phyloP scores from a whole-genome alignment of 2,888 invertebrate species.

The Heliconius charithonia region DNA sequence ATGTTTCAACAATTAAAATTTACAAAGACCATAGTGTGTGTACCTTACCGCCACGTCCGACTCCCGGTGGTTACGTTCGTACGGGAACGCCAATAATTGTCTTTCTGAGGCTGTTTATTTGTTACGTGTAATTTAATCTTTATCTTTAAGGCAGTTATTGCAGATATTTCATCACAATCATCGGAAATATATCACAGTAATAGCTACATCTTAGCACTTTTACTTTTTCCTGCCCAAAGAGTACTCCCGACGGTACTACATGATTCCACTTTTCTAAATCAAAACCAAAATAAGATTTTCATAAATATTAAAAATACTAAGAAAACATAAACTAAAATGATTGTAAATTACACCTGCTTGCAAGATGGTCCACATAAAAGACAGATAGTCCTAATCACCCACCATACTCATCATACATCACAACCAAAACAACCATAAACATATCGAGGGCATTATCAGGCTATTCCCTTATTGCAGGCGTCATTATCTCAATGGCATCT shows the following conservation, averaged over 20 bases:
- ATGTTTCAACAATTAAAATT: background rate
- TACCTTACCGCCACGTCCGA: background rate
- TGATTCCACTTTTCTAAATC: no score
- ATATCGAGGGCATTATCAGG: constrained; percentile 55
- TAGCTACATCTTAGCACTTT: no score
- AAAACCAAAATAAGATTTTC: no score
- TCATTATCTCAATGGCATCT: constrained; percentile 64
- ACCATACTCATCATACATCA: constrained; percentile 21
- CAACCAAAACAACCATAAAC: constrained; percentile 25
- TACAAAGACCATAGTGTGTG: background rate
- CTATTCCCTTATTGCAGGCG: constrained; percentile 58
- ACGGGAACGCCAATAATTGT: constrained; percentile 6
- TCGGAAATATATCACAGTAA: no score
- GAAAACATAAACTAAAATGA: background rate
- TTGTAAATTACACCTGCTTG: background rate
- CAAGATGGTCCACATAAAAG: constrained; percentile 3
- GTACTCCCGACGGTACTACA: no score
- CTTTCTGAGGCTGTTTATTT: background rate
- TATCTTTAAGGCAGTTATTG: background rate
- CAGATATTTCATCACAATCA: no score
- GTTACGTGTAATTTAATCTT: background rate
- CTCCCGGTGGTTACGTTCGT: background rate
- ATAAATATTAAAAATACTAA: no score
- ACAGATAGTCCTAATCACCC: constrained; percentile 1
- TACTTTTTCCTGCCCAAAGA: no score